Conservation (phyloP, 2,888 invertebrate genomes). For the Agrilus biguttatus region DNA sequence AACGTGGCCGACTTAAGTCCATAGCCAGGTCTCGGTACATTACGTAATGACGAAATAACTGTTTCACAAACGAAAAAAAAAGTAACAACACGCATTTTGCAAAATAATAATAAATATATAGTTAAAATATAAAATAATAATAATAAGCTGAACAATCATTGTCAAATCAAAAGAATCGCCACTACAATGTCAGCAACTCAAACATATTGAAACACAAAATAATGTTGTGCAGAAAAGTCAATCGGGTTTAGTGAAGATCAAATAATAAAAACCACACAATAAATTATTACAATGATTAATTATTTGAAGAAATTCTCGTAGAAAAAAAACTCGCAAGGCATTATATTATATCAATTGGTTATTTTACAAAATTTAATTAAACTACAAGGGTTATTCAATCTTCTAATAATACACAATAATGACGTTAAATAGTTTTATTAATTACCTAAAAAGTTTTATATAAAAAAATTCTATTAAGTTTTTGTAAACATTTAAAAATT, state of each 20-base stretch:
- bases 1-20: constrained; percentile 61
- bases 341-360: no score
- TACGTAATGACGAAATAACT: constrained; percentile 44
- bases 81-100: constrained; percentile 13
- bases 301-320: no score
- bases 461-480: no score
- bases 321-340: no score
- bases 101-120: constrained; percentile 10
- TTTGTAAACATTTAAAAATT: no score
- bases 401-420: no score
- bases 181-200: constrained; percentile 22
- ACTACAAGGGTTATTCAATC: no score
- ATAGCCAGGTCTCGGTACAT: constrained; percentile 67
- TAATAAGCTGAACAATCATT: constrained; percentile 11
- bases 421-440: no score
- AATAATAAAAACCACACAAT: no score
- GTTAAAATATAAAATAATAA: constrained; percentile 22
- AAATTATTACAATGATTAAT: no score
- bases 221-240: constrained; percentile 3
- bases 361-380: no score
- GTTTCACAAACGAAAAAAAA: constrained; percentile 23
- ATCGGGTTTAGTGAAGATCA: background rate
- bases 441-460: no score
- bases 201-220: constrained; percentile 8
- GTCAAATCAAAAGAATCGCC: background rate